A percentile compares a stretch with the other conserved stretches of the same genome.
Evolutionary conservation across 2,797 vertebrate genomes (phyloP).

Genomic region (Coregonus sp.): DNA sequence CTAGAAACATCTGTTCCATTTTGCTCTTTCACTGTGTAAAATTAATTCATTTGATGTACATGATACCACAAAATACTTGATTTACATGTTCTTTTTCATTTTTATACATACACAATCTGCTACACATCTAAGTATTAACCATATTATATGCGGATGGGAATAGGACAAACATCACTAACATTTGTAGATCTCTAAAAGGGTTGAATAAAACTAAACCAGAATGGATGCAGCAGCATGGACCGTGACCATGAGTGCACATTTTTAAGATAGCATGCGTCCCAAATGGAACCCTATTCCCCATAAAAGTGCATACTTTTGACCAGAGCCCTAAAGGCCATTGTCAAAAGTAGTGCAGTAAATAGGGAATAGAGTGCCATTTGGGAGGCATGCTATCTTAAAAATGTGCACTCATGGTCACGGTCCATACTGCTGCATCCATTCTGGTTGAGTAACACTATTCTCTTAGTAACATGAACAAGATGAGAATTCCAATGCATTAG

Average conservation of each 20-base stretch:
- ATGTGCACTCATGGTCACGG: constrained; percentile 68
- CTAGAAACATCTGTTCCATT: constrained; percentile 89
- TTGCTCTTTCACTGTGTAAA: constrained; percentile 88
- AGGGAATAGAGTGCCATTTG: neutral
- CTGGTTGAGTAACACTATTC: constrained; percentile 78
- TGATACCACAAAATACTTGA: constrained; percentile 93
- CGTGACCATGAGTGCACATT: constrained; percentile 66
- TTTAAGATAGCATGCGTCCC: neutral
- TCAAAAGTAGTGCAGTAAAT: neutral
- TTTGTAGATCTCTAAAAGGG: constrained; percentile 76
- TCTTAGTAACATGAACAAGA: constrained; percentile 44
- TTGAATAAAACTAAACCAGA: constrained; percentile 95
- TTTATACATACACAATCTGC: constrained; percentile 83
- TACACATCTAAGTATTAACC: constrained; percentile 77
- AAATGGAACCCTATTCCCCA: neutral
- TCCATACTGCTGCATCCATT: constrained; percentile 76
- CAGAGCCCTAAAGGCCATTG: neutral
- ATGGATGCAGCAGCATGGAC: constrained; percentile 74
- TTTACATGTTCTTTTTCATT: constrained; percentile 75
- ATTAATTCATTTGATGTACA: constrained; percentile 90
- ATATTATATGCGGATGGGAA: constrained; percentile 76
- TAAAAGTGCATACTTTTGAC: neutral
- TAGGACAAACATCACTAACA: constrained; percentile 78
- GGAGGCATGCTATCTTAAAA: neutral
- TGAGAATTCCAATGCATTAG: constrained; percentile 44